These are phyloP conservation scores for Cladorhizidae sp. DNA, from an alignment of 37 sponge, comb jelly and placozoan genomes.

Conservation along the genomic window DNA sequence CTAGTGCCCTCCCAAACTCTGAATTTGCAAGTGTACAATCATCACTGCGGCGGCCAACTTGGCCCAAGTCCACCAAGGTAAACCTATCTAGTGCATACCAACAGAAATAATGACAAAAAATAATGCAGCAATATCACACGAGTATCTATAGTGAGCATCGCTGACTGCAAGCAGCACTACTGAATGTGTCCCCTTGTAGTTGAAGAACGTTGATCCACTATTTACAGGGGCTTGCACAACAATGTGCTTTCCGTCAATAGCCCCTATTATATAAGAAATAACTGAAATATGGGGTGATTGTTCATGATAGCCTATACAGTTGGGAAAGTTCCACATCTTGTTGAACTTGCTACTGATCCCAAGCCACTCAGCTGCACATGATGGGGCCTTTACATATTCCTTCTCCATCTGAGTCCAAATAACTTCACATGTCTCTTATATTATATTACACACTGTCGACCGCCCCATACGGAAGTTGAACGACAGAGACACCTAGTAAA, in stretches of 20 bases:
- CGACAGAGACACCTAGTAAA: too few species aligned
- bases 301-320: slow-evolving; percentile 9
- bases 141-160: slow-evolving; percentile 37
- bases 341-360: slow-evolving; percentile 32
- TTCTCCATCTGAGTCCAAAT: neutral
- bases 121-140: neutral
- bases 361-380: slow-evolving; percentile 12
- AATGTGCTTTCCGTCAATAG: slow-evolving; percentile 51
- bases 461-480: too few species aligned
- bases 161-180: slow-evolving; percentile 40
- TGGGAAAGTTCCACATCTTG: slow-evolving; percentile 41
- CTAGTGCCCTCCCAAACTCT: too few species aligned
- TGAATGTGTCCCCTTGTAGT: slow-evolving; percentile 38
- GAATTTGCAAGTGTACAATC: slow-evolving; percentile 37
- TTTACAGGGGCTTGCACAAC: slow-evolving; percentile 38
- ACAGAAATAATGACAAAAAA: neutral
- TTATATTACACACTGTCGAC: too few species aligned
- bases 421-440: too few species aligned
- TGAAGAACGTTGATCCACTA: slow-evolving; percentile 18
- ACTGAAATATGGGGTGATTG: too few species aligned
- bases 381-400: slow-evolving; percentile 21
- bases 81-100: neutral
- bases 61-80: slow-evolving; percentile 29
- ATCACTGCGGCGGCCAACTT: slow-evolving; percentile 35
- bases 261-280: neutral